Conservation (phyloP, 2,888 invertebrate genomes). For the Synanthedon tipuliformis region DNA sequence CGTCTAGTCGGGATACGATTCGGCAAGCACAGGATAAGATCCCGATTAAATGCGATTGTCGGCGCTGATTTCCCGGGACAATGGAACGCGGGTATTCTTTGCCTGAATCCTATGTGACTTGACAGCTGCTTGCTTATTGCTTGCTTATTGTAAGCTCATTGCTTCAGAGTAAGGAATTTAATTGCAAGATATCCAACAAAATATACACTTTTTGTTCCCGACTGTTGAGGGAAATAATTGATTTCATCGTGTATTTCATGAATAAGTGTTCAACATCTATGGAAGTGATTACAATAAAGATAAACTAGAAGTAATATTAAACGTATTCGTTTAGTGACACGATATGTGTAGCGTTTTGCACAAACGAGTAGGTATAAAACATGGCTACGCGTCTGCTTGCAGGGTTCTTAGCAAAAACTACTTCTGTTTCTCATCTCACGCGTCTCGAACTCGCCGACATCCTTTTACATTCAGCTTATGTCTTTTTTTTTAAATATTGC, state of each 20-base stretch:
- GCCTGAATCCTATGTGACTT: neutral
- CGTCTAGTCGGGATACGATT: constrained; percentile 43
- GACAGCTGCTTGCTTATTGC: too few relatives aligned
- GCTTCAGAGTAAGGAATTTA: neutral
- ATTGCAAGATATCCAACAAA: neutral
- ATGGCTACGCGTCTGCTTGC: constrained; percentile 17
- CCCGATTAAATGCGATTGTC: constrained; percentile 43
- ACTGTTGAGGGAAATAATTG: neutral
- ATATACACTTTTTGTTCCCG: neutral
- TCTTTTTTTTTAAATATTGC: constrained; percentile 28
- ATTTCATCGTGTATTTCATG: neutral
- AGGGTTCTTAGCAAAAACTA: constrained; percentile 4
- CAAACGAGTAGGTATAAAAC: constrained; percentile 31
- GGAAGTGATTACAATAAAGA: neutral
- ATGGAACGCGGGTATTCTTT: constrained; percentile 16
- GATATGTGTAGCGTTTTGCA: constrained; percentile 19
- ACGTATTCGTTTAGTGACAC: constrained; percentile 18
- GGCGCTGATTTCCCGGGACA: constrained; percentile 48
- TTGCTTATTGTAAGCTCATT: neutral
- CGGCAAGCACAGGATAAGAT: constrained; percentile 38
- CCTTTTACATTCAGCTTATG: constrained; percentile 39
- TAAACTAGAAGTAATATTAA: constrained; percentile 3
- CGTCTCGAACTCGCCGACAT: constrained; percentile 20
- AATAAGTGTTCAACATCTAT: neutral
- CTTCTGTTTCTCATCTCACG: constrained; percentile 27